phyloP scores from a whole-genome alignment of 2,113 vertebrate species.

The Bucco capensis region DNA sequence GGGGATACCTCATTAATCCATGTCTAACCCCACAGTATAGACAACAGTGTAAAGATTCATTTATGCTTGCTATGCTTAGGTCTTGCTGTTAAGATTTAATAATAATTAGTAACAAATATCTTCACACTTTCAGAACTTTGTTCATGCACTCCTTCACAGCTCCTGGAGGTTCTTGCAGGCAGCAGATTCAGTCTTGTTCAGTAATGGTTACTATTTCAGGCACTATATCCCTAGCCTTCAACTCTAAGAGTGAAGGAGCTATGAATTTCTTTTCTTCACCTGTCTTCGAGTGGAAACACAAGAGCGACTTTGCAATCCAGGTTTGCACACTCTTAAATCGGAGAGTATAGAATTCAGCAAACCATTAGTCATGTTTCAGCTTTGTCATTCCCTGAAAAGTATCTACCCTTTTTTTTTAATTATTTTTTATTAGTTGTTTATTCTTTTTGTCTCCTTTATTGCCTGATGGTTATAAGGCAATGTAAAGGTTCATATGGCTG shows the following conservation, averaged over 20 bases:
- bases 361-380: neutral
- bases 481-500: neutral
- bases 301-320: neutral
- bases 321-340: neutral
- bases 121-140: neutral
- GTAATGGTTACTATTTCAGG: neutral
- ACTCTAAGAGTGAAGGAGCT: neutral
- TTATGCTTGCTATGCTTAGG: neutral
- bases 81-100: neutral
- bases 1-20: neutral
- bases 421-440: neutral
- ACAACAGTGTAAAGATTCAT: neutral
- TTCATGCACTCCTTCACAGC: neutral
- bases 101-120: neutral
- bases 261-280: neutral
- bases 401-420: neutral
- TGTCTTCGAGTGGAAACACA: neutral
- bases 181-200: neutral
- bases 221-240: neutral
- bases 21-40: neutral
- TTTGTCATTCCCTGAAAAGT: neutral
- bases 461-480: neutral
- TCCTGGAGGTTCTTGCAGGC: neutral
- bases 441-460: neutral
- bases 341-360: neutral